phyloP scores from a whole-genome alignment of 2,113 vertebrate species.

The Dasyprocta punctata region DNA sequence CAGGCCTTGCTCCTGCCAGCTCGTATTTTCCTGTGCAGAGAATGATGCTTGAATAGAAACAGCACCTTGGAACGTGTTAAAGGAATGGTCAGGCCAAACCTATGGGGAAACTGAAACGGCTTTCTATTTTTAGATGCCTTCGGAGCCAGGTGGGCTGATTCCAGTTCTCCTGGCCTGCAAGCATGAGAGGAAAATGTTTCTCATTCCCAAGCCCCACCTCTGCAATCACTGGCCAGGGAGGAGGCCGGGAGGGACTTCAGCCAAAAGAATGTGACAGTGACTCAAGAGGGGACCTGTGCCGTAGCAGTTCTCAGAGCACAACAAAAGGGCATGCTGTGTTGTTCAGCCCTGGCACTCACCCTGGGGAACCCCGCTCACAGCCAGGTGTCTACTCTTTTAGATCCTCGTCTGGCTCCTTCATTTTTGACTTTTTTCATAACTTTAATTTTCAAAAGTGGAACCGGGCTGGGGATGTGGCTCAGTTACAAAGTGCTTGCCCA shows the following conservation, averaged over 20 bases:
- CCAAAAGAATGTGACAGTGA: background rate
- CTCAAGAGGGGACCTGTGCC: background rate
- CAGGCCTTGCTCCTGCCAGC: background rate
- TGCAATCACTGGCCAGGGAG: background rate
- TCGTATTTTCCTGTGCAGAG: background rate
- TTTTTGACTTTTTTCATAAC: background rate
- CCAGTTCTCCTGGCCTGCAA: conserved; percentile 50
- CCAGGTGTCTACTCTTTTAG: background rate
- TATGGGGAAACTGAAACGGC: conserved; percentile 34
- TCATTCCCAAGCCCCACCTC: conserved; percentile 32
- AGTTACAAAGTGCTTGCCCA: too few relatives aligned
- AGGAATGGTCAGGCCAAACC: conserved; percentile 53
- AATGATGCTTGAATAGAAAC: background rate
- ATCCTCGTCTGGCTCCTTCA: rapidly evolving
- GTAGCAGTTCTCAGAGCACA: too few relatives aligned
- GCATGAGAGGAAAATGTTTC: conserved; percentile 71
- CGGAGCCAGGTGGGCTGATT: conserved; percentile 75
- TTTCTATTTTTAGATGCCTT: conserved; percentile 66
- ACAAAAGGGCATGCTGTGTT: too few relatives aligned
- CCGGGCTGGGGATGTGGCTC: background rate
- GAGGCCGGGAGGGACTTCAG: conserved; percentile 56
- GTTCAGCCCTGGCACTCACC: background rate
- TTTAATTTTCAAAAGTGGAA: background rate
- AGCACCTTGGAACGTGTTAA: background rate
- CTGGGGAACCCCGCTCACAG: background rate